These are phyloP conservation scores for Zygogramma bicolorata DNA, from an alignment of 2,888 invertebrate genomes.

Conservation along the genomic window DNA sequence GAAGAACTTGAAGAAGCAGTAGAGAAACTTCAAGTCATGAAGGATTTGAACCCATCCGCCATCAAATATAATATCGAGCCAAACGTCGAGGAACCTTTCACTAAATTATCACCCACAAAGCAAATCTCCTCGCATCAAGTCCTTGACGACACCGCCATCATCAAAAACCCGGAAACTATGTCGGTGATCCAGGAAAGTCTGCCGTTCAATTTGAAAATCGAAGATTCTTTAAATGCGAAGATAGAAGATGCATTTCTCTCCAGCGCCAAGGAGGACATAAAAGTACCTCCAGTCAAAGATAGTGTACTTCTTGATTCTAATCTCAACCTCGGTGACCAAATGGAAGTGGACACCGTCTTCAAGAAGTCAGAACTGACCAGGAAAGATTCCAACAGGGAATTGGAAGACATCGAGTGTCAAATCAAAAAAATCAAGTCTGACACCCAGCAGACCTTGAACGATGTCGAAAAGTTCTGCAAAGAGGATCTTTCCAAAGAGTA, in stretches of 20 bases:
- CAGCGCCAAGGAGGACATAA: conserved; percentile 71
- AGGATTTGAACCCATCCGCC: conserved; percentile 59
- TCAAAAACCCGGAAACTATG: conserved; percentile 37
- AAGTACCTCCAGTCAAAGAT: conserved; percentile 29
- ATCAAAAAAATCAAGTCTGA: conserved; percentile 58
- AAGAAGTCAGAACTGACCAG: conserved; percentile 30
- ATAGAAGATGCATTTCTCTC: conserved; percentile 73
- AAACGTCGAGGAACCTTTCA: conserved; percentile 61
- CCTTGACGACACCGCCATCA: conserved; percentile 49
- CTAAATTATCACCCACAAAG: conserved; percentile 50
- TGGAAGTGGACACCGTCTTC: conserved; percentile 34
- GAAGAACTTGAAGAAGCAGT: conserved; percentile 62
- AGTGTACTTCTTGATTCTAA: conserved; percentile 51
- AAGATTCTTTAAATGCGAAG: conserved; percentile 62
- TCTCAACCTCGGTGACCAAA: conserved; percentile 50
- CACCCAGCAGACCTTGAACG: conserved; percentile 57
- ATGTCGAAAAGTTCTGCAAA: conserved; percentile 62
- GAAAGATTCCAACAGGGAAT: conserved; percentile 61
- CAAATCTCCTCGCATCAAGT: conserved; percentile 41
- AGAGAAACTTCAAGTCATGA: conserved; percentile 61
- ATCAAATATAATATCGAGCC: conserved; percentile 62
- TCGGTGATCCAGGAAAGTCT: conserved; percentile 25
- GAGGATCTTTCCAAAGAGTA: conserved; percentile 63
- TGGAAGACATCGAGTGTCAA: conserved; percentile 58
- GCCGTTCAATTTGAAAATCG: conserved; percentile 31